Conservation (phyloP, 2,113 vertebrate species). For the Brienomyrus longianalis region DNA sequence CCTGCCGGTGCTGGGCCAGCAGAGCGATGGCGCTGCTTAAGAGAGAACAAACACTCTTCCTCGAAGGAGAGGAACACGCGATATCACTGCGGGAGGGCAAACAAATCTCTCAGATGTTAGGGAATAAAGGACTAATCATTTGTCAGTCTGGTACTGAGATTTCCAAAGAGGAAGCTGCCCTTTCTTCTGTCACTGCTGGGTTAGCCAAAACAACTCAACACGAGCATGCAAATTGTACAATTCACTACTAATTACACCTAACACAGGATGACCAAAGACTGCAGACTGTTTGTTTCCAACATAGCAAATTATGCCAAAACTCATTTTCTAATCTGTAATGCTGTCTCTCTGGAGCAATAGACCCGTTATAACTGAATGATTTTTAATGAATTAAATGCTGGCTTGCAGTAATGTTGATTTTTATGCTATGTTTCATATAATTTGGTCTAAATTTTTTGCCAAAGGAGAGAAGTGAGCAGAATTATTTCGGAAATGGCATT, state of each 20-base stretch:
- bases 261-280: not conserved
- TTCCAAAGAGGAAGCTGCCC: not conserved
- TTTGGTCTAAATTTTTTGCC: not conserved
- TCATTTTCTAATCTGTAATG: not conserved
- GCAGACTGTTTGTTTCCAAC: not conserved
- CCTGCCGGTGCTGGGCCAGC: not conserved
- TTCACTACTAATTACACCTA: not conserved
- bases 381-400: not conserved
- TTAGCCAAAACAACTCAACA: not conserved
- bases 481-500: slow-evolving; percentile 2
- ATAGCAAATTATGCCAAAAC: not conserved
- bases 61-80: not conserved
- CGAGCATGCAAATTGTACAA: not conserved
- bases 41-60: not conserved
- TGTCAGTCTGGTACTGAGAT: not conserved
- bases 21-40: not conserved
- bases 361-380: not conserved
- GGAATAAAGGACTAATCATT: not conserved
- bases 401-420: not conserved
- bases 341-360: not conserved
- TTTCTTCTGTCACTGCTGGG: not conserved
- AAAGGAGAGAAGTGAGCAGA: not conserved
- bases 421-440: not conserved
- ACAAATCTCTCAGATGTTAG: not conserved
- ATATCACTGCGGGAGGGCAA: not conserved